Base-by-base conservation (phyloP, 2,888 invertebrate genomes). In the Halictus quadricinctus region DNA sequence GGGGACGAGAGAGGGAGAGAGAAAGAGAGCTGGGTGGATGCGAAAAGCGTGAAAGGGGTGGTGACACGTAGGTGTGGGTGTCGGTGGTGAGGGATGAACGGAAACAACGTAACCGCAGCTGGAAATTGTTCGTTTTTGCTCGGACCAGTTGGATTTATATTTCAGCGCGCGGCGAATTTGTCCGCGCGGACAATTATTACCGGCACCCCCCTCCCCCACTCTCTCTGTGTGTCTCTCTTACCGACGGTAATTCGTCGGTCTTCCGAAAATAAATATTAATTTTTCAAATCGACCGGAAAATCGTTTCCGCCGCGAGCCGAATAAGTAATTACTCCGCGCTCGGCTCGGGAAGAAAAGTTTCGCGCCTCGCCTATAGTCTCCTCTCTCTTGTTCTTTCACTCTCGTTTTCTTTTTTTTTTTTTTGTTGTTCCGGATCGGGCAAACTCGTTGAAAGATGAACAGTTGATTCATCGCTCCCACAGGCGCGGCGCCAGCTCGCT, bases 171-270 rank as follows among this genome's bases (percentile, higher is more conserved):
- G 41, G 43, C 13, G 43, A 48, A 76, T 70, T 60, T n/a, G 58
- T 74, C 41, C 41, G 74, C 10, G 54, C 41, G 74, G 74, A 74
- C 58, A 74, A 74, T 74, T 74, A 58, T 74, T 74, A 58, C 41
- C 54, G 41, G 15, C 29, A 64, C 15, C 8, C 8, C 8, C 0
- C 8, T 8, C 43, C 8, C 43, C 43, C 29, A 1, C 29, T 5
- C 36, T 21, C 21, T 0, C 21, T 36, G 36, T 36, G 36, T 36
- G 36, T 36, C 25, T n/a, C 12, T 18, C 29, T 36, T 18, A 13
- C 10, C 7, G 3, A 8, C 66, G 66, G 29, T 66, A 66, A 36
- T 66, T 66, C 66, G 66, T 10, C 66, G 18, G 66, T 21, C 66
- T 66, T 36, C 36, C 29, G 36, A 74, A 66, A 36, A 66, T 66